A percentile compares a stretch with the other conserved stretches of the same genome.
Evolutionary conservation across 2,797 vertebrate species (phyloP).

Genomic region (Hippopotamyrus pictus): DNA sequence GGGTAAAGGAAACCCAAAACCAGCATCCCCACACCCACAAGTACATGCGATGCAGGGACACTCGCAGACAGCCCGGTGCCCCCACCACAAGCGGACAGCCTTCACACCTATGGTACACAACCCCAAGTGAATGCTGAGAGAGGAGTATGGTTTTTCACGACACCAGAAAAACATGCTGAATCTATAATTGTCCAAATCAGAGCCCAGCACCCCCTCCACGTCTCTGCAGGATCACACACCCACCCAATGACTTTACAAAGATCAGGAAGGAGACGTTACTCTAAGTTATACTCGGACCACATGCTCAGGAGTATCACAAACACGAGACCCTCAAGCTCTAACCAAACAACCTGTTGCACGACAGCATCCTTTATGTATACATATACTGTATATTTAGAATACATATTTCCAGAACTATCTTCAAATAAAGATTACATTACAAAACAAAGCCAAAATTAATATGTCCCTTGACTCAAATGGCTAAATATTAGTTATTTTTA

Average conservation of each 20-base stretch:
- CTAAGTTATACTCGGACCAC: background rate
- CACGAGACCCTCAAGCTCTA: background rate
- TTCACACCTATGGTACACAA: background rate
- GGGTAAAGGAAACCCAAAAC: slow-evolving; percentile 71
- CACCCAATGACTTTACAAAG: background rate
- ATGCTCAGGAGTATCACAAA: background rate
- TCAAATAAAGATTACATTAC: slow-evolving; percentile 1
- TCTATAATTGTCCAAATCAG: background rate
- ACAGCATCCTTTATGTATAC: background rate
- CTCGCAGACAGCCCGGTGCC: slow-evolving; percentile 33
- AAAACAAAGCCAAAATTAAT: slow-evolving; percentile 12
- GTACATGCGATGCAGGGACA: slow-evolving; percentile 56
- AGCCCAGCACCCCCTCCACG: background rate
- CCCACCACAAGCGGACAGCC: slow-evolving; percentile 21
- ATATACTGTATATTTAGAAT: background rate
- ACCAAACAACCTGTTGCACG: background rate
- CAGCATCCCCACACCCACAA: slow-evolving; percentile 61
- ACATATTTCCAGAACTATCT: background rate
- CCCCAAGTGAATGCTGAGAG: background rate
- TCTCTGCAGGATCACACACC: background rate
- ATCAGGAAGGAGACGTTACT: background rate
- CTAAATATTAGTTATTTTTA: background rate
- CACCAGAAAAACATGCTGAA: background rate
- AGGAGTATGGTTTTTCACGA: slow-evolving; percentile 2
- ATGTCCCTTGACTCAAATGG: background rate